These are phyloP conservation scores for Cliona cf. orientalis DNA, from an alignment of 37 sponge, comb jelly and placozoan genomes.

Conservation along the genomic window DNA sequence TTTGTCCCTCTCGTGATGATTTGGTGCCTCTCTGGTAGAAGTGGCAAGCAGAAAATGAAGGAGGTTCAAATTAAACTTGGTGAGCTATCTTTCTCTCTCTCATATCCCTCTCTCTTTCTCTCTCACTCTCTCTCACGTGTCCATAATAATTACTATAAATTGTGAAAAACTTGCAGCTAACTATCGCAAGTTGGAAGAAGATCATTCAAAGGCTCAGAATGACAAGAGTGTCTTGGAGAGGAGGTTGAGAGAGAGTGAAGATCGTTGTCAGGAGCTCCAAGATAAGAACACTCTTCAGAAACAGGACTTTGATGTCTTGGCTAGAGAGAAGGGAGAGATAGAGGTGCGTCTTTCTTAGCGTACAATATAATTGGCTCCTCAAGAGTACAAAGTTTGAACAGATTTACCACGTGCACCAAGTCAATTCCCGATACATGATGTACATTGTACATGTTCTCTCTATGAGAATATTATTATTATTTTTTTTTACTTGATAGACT, in stretches of 20 bases:
- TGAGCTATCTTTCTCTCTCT: not conserved
- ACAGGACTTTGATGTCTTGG: conserved; percentile 1
- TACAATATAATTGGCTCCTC: too few species aligned
- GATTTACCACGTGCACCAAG: too few species aligned
- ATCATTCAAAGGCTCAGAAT: conserved; percentile 9
- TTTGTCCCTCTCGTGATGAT: conserved; percentile 16
- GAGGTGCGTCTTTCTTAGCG: too few species aligned
- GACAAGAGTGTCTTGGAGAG: not conserved
- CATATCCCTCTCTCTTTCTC: not conserved
- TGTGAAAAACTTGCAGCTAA: not conserved
- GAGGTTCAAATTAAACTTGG: not conserved
- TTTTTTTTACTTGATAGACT: not conserved
- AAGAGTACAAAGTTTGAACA: too few species aligned
- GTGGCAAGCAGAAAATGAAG: conserved; percentile 2
- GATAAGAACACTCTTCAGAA: conserved; percentile 23
- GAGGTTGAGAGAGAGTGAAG: not conserved
- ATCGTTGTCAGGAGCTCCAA: not conserved
- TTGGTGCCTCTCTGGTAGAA: conserved; percentile 3
- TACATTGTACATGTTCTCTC: not conserved
- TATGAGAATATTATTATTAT: not conserved
- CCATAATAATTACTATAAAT: not conserved
- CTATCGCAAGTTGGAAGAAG: conserved; percentile 9
- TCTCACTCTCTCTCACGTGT: not conserved
- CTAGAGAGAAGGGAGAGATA: conserved; percentile 10
- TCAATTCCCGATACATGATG: not conserved